Base-by-base conservation (phyloP, 2,888 invertebrate species). In the Mechanitis mazaeus region DNA sequence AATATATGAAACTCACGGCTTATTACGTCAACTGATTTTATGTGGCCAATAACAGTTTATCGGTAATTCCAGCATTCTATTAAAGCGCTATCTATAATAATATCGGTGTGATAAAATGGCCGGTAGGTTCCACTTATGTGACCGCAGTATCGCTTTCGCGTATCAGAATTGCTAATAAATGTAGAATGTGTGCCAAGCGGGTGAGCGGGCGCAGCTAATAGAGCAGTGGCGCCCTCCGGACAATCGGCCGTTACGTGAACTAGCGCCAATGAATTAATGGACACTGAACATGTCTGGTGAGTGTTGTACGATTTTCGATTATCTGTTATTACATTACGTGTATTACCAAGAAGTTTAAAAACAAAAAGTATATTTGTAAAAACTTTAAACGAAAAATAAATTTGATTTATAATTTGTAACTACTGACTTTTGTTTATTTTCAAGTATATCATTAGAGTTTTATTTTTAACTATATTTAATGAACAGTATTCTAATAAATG, bases 111-210 rank as follows among this genome's bases (percentile, higher is more conserved):
- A 86, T 88, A 86, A 87, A 89, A 86, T 79, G 79, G 78, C 58
- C 59, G 75, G 73, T 77, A 74, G 78, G 81, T 71, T 79, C 80
- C 81, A 83, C 85, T 85, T 86, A 85, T 85, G 81, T 83, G 81
- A 76, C 76, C 78, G 78, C 77, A 77, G 80, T 84, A 85, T 85
- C 79, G 85, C 84, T 86, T 85, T 85, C 84, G 81, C 83, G 75
- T 84, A 87, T 88, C 87, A 76, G 87, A 86, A 85, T 88, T 87
- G 87, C 84, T 85, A 88, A 87, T 87, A 86, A 80, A 83, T 79
- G 79, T 74, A 76, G 82, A 84, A 85, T 85, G 84, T 86, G 77
- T 84, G 83, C 80, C 81, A 77, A 66, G 71, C 71, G 68, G 70
- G 75, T 75, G 81, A 80, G 75, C 73, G 73, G 71, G 78, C 75